Evolutionary conservation across 2,888 invertebrate genomes (phyloP).

Genomic region (Vanessa cardui): DNA sequence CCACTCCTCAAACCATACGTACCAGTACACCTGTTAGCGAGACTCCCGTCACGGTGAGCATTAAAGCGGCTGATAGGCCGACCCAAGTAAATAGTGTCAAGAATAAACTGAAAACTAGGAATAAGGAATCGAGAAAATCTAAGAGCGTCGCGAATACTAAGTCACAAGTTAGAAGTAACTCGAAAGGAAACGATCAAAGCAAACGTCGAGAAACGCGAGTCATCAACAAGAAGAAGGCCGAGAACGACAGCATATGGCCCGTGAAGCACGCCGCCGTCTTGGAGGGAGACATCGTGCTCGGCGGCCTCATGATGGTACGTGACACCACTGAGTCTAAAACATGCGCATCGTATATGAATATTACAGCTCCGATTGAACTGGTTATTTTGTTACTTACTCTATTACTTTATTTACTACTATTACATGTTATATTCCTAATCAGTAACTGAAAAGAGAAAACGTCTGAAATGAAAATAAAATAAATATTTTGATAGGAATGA

Average conservation of each 20-base stretch:
- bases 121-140: constrained; percentile 39
- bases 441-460: too few relatives aligned
- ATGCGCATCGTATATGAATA: too few relatives aligned
- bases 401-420: too few relatives aligned
- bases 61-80: neutral
- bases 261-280: constrained; percentile 91
- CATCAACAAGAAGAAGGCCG: constrained; percentile 41
- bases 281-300: constrained; percentile 91
- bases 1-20: neutral
- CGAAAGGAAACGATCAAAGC: constrained; percentile 12
- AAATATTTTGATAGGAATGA: too few relatives aligned
- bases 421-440: too few relatives aligned
- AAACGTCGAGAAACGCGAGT: constrained; percentile 39
- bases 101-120: constrained; percentile 31
- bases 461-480: too few relatives aligned
- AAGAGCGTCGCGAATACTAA: constrained; percentile 38
- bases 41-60: neutral
- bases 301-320: constrained; percentile 93
- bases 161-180: neutral
- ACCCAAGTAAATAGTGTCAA: constrained; percentile 2
- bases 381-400: too few relatives aligned
- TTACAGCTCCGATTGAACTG: too few relatives aligned
- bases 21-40: neutral
- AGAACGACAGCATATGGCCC: constrained; percentile 83
- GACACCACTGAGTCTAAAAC: too few relatives aligned